phyloP scores from a whole-genome alignment of 2,113 vertebrate genomes.

The Ceratotherium simum region DNA sequence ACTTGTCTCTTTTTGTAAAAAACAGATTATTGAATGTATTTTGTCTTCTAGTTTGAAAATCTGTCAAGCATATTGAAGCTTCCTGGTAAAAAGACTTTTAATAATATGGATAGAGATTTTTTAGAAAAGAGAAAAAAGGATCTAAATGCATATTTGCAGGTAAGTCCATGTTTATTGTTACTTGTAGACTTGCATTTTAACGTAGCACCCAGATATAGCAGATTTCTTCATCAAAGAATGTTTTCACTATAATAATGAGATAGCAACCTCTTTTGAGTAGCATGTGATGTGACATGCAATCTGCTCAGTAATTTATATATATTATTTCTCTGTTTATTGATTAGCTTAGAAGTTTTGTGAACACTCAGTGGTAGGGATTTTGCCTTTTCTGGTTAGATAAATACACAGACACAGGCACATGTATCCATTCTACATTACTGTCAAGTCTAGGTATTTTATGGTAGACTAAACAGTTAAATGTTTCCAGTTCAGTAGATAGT shows the following conservation, averaged over 20 bases:
- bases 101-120: constrained; percentile 99
- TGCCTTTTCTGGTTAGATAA: background rate
- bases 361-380: background rate
- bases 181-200: background rate
- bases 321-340: constrained; percentile 37
- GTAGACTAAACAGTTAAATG: background rate
- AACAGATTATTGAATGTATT: constrained; percentile 52
- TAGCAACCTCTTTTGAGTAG: background rate
- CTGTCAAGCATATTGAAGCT: constrained; percentile 94
- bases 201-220: background rate
- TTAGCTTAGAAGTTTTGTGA: constrained; percentile 32
- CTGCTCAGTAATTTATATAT: background rate
- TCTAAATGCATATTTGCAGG: constrained; percentile 97
- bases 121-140: constrained; percentile 98
- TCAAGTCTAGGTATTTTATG: background rate
- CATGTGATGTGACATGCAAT: background rate
- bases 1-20: constrained; percentile 13
- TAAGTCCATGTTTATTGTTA: constrained; percentile 80
- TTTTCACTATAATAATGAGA: background rate
- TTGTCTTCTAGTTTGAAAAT: constrained; percentile 94
- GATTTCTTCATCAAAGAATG: background rate
- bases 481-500: background rate
- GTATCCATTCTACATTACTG: background rate
- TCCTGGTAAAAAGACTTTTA: constrained; percentile 99
- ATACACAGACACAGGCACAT: too few relatives aligned